Conservation (phyloP, 1,140 invertebrate genomes). For the Drosophila sturtevanti region DNA sequence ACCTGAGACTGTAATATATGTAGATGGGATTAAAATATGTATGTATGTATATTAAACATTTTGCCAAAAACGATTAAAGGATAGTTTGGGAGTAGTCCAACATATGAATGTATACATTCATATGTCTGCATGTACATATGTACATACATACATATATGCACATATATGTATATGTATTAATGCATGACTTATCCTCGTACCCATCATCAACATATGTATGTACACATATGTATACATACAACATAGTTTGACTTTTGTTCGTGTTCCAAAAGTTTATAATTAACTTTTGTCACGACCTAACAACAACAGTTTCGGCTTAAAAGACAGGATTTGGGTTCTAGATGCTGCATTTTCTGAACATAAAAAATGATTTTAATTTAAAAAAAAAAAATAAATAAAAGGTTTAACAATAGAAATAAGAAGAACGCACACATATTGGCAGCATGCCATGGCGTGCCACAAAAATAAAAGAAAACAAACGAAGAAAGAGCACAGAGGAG, state of each 20-base stretch:
- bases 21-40: too few relatives aligned
- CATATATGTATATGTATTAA: conserved; percentile 16
- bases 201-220: conserved; percentile 2
- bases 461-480: conserved; percentile 38
- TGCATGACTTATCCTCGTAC: conserved; percentile 37
- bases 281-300: conserved; percentile 77
- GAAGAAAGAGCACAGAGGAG: conserved; percentile 22
- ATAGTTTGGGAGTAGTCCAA: background rate
- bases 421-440: conserved; percentile 34
- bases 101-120: background rate
- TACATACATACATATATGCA: too few relatives aligned
- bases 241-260: conserved; percentile 51
- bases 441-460: conserved; percentile 59
- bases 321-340: conserved; percentile 9
- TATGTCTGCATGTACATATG: too few relatives aligned
- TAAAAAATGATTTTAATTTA: conserved; percentile 36
- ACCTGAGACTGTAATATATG: too few relatives aligned
- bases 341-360: background rate
- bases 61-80: too few relatives aligned
- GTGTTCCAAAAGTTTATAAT: conserved; percentile 75
- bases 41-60: too few relatives aligned
- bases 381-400: conserved; percentile 39
- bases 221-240: conserved; percentile 9
- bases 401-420: conserved; percentile 17
- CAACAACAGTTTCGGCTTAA: conserved; percentile 36